Base-by-base conservation (phyloP, 2,888 invertebrate genomes). In the Coelopa pilipes region DNA sequence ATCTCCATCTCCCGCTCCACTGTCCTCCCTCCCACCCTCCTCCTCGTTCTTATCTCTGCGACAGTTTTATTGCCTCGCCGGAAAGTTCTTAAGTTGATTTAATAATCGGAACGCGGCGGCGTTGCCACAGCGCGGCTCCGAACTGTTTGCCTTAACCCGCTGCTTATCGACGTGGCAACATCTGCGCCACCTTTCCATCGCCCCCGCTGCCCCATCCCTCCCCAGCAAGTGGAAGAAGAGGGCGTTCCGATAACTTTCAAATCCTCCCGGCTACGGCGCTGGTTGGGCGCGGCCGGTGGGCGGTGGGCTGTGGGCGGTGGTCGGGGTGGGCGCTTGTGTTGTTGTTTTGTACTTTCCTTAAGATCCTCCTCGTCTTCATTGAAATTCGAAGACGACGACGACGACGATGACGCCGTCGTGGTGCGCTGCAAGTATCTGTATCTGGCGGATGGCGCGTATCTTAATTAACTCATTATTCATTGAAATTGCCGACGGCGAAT, bases 381-480 rank as follows among this genome's bases (percentile, higher is more conserved):
- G 66, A 59, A 74, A 62, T 62, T 67, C 62, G 57, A 59, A 12
- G 12, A 21, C 12, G 21, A 59, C 11, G 63, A 17, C 47, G 55
- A 24, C 53, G 50, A 4, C 34, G n/a, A n/a, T n/a, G n/a, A n/a
- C n/a, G n/a, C n/a, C n/a, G n/a, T n/a, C n/a, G n/a, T n/a, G 34
- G 10, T 11, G 15, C 46, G 5, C 2, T 60, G 60, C 21, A 34
- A 5, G 21, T 9, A 21, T 21, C 60, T 60, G 21, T 60, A 21
- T 60, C 15, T 17, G 24, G 24, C 15, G 21, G 21, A 60, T 13
- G 24, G 60, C 59, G 53, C 67, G 67, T 50, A 73, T 76, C 84
- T 82, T 86, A 85, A 85, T 85, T 86, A 85, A 83, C 85, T 83
- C 82, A 85, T 85, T 85, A 85, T 85, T 85, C 86, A 85, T 84